Percentiles rank a stretch among this genome's conserved stretches.
Conservation (phyloP, 2,888 invertebrate genomes). For the Yponomeuta plumbellus region DNA sequence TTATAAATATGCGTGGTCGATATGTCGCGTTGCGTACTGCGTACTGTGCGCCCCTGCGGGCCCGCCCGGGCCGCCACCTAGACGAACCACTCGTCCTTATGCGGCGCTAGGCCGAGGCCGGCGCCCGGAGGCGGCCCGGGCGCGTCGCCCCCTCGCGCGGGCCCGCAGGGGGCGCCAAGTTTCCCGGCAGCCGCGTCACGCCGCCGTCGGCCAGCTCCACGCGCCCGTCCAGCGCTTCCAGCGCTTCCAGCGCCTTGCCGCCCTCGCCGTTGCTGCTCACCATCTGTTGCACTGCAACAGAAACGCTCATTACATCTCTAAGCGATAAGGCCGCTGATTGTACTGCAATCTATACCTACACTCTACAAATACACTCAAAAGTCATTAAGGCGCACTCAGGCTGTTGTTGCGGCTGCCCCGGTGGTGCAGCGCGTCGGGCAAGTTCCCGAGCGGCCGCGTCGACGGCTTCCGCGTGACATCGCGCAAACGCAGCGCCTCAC, state of each 20-base stretch:
- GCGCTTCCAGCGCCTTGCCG: constrained; percentile 50
- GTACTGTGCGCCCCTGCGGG: constrained; percentile 43
- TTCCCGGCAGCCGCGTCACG: constrained; percentile 84
- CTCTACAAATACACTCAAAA: too few species aligned
- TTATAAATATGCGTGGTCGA: constrained; percentile 19
- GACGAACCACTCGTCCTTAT: constrained; percentile 96
- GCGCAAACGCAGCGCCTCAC: too few species aligned
- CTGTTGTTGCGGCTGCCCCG: too few species aligned
- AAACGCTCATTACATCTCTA: constrained; percentile 24
- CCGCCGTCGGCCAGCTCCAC: constrained; percentile 53
- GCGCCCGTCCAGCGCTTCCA: constrained; percentile 69
- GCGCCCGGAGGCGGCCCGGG: constrained; percentile 96
- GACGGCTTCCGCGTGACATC: too few species aligned
- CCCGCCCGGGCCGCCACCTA: constrained; percentile 54
- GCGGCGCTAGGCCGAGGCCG: constrained; percentile 93
- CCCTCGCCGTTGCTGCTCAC: constrained; percentile 77
- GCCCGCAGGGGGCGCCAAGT: constrained; percentile 97
- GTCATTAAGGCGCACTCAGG: too few species aligned
- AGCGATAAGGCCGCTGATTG: too few species aligned
- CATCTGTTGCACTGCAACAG: constrained; percentile 84
- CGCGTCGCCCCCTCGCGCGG: constrained; percentile 82
- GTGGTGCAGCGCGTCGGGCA: too few species aligned
- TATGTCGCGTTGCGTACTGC: constrained; percentile 24
- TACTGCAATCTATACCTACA: too few species aligned
- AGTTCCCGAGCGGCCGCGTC: too few species aligned